Base-by-base conservation (phyloP, 2,113 vertebrate genomes). In the Ammodytes marinus region DNA sequence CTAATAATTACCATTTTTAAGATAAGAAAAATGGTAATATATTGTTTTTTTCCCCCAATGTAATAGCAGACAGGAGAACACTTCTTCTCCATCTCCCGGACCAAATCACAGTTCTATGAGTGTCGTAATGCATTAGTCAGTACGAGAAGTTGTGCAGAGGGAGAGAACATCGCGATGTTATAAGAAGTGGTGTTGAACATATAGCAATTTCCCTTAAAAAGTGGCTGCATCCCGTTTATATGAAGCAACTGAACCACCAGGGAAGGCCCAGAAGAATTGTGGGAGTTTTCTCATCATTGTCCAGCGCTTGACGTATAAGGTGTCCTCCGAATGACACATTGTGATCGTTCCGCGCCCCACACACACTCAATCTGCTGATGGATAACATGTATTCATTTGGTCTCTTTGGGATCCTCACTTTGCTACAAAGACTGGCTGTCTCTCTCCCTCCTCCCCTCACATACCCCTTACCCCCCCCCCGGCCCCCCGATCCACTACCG, bases 341-440 rank as follows among this genome's bases (percentile, higher is more conserved):
- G 71, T 13, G 58, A 79, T 19, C 47, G 68, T 65, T 61, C 12
- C 67, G 76, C 8, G 35, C 80, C 77, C 79, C 27, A 27, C 27
- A 27, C 27, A 86, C 82, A 86, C 75, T 79, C 90, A 91, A 88
- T 83, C 89, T 90, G 91, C 77, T 86, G 65, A 81, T 3, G 12
- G 66, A 69, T 50, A 67, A 69, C 67, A 86, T 84, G 85, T 85
- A 92, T 93, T 94, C 87, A 93, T 88, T 82, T 76, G 71, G 45
- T 47, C 45, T 49, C 61, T 78, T 66, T 39, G 66, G 72, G 57
- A 72, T 66, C 71, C 39, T 83, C 70, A 61, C 40, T 64, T 83
- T 46, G 0, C 68, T 6, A 78, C 81, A 83, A 76, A 79, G 66
- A 66, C 70, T 76, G n/a, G 37, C 39, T 27, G 27, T 27, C 55